Evolutionary conservation across 2,888 invertebrate genomes (phyloP), one percentile per base, ranked within the genome.

Genomic region (Germaria angustata): DNA sequence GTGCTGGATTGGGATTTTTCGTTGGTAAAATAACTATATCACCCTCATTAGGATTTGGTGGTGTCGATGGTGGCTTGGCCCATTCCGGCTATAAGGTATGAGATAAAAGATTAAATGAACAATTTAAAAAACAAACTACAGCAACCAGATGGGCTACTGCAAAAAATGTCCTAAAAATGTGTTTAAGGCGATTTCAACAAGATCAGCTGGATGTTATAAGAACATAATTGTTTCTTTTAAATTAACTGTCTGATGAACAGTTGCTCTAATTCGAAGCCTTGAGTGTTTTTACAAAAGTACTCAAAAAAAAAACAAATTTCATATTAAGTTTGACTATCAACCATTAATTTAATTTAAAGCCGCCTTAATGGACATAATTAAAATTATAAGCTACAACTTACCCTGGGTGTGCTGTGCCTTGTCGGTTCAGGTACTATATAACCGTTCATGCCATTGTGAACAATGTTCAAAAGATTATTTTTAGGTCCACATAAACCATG

Each of bases 41-140:
- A 46, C 68, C 87, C 87, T 93, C 93, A 28, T 92, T 91, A 22
- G 93, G 92, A 87, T 93, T 93, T 63, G 89, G 86, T 17, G 94
- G 92, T 3, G 96, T 96, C 81, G 95, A 94, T 78, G 95, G 95
- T 15, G 96, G 96, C 81, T 94, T 93, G 53, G 95, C 95, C 96
- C 96, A 96, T 88, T 96, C 95, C 86, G 96, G 96, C 95, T 95
- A 87, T 34, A 17, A 91, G 61, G 44, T 11, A 44, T 9, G 46
- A 73, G 17, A 55, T 34, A 22, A 39, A 28, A 28, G 3, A 57
- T 34, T 28, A 71, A 65, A 65, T 69, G 65, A 68, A 68, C 57
- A 57, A 34, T 36, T n/a, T n/a, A n/a, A n/a, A n/a, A n/a, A n/a
- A 68, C 22, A 71, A 73, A 13, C 17, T 49, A 59, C 39, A 57